A percentile compares a stretch with the other conserved stretches of the same genome.
phyloP scores from a whole-genome alignment of 2,797 vertebrate genomes.

The Myotis myotis region DNA sequence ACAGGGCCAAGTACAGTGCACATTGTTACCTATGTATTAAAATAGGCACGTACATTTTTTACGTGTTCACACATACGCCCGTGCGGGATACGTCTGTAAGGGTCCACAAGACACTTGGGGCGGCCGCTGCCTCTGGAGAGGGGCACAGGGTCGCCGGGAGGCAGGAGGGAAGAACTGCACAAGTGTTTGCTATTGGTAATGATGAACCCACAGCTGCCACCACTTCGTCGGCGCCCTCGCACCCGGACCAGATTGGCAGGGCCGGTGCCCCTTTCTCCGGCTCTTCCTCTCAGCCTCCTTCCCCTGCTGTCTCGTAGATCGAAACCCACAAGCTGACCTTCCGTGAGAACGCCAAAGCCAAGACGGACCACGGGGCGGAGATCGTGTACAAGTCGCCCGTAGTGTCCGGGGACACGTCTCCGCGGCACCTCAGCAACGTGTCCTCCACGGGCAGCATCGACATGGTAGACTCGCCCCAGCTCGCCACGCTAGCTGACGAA shows the following conservation, averaged over 20 bases:
- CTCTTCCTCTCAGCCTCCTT: neutral
- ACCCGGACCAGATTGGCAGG: neutral
- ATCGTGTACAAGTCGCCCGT: slow-evolving; percentile 92
- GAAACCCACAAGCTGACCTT: slow-evolving; percentile 97
- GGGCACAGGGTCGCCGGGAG: neutral
- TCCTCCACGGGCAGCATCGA: slow-evolving; percentile 98
- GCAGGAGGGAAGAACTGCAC: neutral
- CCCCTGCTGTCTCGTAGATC: slow-evolving; percentile 85
- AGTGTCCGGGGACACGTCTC: slow-evolving; percentile 93
- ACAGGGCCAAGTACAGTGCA: neutral
- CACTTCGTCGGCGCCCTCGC: accelerated
- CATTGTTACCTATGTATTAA: neutral
- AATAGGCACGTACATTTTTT: accelerated
- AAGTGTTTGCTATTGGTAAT: neutral
- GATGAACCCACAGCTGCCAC: neutral
- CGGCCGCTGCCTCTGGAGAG: too few species aligned
- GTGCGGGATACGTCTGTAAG: neutral
- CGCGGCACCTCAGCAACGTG: slow-evolving; percentile 95
- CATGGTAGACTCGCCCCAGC: slow-evolving; percentile 96
- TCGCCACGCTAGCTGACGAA: slow-evolving; percentile 96
- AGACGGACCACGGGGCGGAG: slow-evolving; percentile 98
- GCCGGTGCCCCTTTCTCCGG: too few species aligned
- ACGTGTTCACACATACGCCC: neutral
- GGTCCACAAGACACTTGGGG: neutral
- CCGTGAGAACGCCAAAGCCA: slow-evolving; percentile 96